These are phyloP conservation scores for Helicoverpa armigera DNA, from an alignment of 1,140 invertebrate genomes.

Conservation along the genomic window DNA sequence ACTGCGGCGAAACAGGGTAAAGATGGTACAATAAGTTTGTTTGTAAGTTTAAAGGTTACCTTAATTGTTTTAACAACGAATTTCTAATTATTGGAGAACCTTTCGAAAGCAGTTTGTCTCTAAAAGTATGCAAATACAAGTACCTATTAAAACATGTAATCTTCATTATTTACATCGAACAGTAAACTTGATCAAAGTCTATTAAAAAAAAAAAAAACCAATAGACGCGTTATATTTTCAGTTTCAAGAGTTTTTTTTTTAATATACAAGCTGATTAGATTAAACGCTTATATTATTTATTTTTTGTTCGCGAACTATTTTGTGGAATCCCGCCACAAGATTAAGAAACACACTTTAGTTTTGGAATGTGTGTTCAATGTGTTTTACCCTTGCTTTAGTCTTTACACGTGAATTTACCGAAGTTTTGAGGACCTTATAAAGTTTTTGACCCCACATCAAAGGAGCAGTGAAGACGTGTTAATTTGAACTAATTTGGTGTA, in stretches of 20 bases:
- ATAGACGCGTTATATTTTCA: too few relatives aligned
- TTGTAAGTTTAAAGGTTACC: not conserved
- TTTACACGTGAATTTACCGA: not conserved
- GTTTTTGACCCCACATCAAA: not conserved
- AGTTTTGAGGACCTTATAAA: not conserved
- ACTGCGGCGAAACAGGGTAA: not conserved
- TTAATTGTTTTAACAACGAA: not conserved
- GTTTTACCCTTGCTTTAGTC: not conserved
- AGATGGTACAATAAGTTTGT: not conserved
- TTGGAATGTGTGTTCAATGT: not conserved
- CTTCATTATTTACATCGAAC: too few relatives aligned
- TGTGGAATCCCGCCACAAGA: not conserved
- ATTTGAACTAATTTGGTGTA: not conserved
- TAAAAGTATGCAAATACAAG: too few relatives aligned
- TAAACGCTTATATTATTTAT: too few relatives aligned
- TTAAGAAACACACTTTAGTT: not conserved
- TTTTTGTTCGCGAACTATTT: too few relatives aligned
- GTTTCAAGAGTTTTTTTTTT: too few relatives aligned
- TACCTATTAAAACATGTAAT: too few relatives aligned
- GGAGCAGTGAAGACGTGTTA: not conserved
- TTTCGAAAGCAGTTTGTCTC: too few relatives aligned
- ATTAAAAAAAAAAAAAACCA: too few relatives aligned
- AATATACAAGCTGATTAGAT: too few relatives aligned
- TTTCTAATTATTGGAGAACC: too few relatives aligned
- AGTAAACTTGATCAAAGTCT: too few relatives aligned